Evolutionary conservation across 2,888 invertebrate genomes (phyloP).

Genomic region (Agapetus fuscipes): DNA sequence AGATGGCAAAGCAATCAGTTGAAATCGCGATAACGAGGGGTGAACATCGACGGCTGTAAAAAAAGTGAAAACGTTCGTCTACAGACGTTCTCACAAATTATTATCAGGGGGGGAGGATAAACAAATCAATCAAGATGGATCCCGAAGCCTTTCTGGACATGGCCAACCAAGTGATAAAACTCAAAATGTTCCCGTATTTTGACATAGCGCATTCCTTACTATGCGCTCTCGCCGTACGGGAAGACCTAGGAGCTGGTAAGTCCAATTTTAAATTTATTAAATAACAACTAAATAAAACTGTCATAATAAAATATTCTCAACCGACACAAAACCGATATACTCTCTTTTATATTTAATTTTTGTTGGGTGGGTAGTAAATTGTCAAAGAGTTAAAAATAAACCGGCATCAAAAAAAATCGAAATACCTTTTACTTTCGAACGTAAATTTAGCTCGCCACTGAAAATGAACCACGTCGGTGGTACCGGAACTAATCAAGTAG

Average conservation of each 20-base stretch:
- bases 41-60: conserved; percentile 8
- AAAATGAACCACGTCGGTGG: too few relatives aligned
- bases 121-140: conserved; percentile 60
- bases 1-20: conserved; percentile 29
- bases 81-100: conserved; percentile 11
- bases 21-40: conserved; percentile 13
- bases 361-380: too few relatives aligned
- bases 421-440: too few relatives aligned
- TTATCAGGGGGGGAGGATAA: conserved; percentile 10
- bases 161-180: conserved; percentile 96
- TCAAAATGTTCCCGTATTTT: conserved; percentile 99
- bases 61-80: conserved; percentile 12
- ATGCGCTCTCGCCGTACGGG: conserved; percentile 89
- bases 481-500: too few relatives aligned
- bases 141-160: conserved; percentile 94
- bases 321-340: too few relatives aligned
- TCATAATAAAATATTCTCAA: neutral
- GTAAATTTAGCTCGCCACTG: too few relatives aligned
- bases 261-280: too few relatives aligned
- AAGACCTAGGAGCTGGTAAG: conserved; percentile 88
- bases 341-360: too few relatives aligned
- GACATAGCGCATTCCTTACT: conserved; percentile 95
- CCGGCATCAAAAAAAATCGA: too few relatives aligned
- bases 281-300: too few relatives aligned
- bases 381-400: too few relatives aligned